These are phyloP conservation scores for Craterocephalus amniculus DNA, from an alignment of 2,797 vertebrate species.

Conservation along the genomic window DNA sequence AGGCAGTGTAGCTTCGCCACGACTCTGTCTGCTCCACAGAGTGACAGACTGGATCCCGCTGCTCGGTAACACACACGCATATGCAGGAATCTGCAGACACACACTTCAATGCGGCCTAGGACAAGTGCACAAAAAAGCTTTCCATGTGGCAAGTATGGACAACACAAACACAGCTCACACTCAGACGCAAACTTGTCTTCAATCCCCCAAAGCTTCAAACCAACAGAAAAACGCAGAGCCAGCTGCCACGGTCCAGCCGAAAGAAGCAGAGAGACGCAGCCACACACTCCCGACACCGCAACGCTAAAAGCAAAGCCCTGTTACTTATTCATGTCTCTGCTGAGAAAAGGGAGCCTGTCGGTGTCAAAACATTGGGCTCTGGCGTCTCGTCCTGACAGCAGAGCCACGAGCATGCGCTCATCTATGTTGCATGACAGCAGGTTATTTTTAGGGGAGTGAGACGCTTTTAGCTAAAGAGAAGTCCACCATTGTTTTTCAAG, in stretches of 20 bases:
- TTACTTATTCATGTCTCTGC: slow-evolving; percentile 81
- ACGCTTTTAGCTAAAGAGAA: slow-evolving; percentile 52
- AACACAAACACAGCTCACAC: slow-evolving; percentile 18
- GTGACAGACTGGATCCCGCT: slow-evolving; percentile 50
- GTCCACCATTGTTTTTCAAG: slow-evolving; percentile 50
- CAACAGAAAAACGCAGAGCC: slow-evolving; percentile 44
- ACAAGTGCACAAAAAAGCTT: slow-evolving; percentile 26
- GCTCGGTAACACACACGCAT: slow-evolving; percentile 32
- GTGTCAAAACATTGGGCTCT: slow-evolving; percentile 66
- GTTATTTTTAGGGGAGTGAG: slow-evolving; percentile 79
- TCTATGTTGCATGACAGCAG: slow-evolving; percentile 78
- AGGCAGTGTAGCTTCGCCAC: slow-evolving; percentile 25
- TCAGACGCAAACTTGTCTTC: slow-evolving; percentile 39
- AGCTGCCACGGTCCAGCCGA: slow-evolving; percentile 57
- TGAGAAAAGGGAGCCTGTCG: slow-evolving; percentile 57
- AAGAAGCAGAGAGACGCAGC: slow-evolving; percentile 9
- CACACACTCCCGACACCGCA: slow-evolving; percentile 24
- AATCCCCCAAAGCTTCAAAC: slow-evolving; percentile 60
- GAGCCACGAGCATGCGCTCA: slow-evolving; percentile 65
- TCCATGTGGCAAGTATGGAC: slow-evolving; percentile 33
- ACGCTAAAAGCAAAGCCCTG: slow-evolving; percentile 68
- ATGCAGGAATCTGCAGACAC: slow-evolving; percentile 2
- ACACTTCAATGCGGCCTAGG: slow-evolving; percentile 12
- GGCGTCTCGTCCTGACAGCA: slow-evolving; percentile 66
- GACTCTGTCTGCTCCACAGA: slow-evolving; percentile 37